Base-by-base conservation (phyloP, 2,888 invertebrate genomes). In the Vesta saturnalis region DNA sequence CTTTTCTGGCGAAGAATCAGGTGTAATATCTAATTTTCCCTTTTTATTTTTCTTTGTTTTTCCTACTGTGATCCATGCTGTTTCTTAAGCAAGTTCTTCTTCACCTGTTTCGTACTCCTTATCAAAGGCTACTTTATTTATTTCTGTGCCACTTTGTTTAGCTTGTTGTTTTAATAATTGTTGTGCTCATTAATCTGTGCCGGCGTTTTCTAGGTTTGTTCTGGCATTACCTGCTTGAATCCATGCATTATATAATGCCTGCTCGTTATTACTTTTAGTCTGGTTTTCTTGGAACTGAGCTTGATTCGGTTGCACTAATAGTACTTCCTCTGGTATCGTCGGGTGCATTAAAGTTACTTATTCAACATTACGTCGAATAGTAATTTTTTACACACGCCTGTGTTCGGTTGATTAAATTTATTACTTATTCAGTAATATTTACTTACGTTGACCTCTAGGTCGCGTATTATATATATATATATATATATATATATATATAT, bases 171-270 rank as follows among this genome's bases (percentile, higher is more conserved):
- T 23, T 19, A 58, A 18, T 18, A 43, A 19, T 35, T 58, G 46
- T 30, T 30, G 30, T 30, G 10, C 30, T 30, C 10, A 10, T 30
- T 6, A 6, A 30, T 30, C 10, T 4, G 30, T 30, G 18, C 18
- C 46, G 2, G 58, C 6, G 21, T 58, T 58, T 43, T 35, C 12
- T 14, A 58, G 19, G 1, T 58, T 18, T 21, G n/a, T 14, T 58
- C 43, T 5, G 16, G 16, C 30, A 16, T 58, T n/a, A 10, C 19
- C 35, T 58, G 35, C 58, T 19, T 58, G 58, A 46, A 58, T 58
- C 19, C n/a, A 58, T 12, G 43, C 58, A 43, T 58, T 58, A 43
- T 39, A 58, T 43, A 58, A 43, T 21, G 58, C 21, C 39, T 58
- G 58, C 19, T 43, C 43, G n/a, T n/a, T n/a, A 43, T 58, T 58